Conservation (phyloP, 2,888 invertebrate species). For the Pollenia labialis region DNA sequence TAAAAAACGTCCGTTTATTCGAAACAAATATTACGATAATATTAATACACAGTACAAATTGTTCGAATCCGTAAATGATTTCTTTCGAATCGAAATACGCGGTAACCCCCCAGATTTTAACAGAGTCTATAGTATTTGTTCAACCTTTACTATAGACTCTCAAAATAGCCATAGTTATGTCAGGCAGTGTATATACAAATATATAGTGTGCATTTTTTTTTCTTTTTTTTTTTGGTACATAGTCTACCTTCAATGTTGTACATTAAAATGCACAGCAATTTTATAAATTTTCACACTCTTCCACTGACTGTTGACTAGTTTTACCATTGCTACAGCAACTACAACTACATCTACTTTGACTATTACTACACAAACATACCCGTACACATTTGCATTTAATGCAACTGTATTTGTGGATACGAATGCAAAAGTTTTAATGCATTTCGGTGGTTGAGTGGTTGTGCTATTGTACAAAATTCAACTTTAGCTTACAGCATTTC, state of each 20-base stretch:
- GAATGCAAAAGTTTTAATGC: conserved; percentile 72
- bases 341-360: background rate
- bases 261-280: conserved; percentile 44
- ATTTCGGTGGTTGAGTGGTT: conserved; percentile 69
- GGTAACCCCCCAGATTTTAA: no score
- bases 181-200: background rate
- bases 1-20: no score
- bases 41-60: no score
- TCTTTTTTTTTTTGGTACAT: background rate
- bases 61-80: no score
- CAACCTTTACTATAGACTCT: no score
- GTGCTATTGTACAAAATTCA: conserved; percentile 54
- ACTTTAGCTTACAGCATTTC: conserved; percentile 53
- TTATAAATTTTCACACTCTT: conserved; percentile 50
- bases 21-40: no score
- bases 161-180: no score
- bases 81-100: no score
- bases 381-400: conserved; percentile 19
- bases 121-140: no score
- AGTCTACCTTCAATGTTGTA: conserved; percentile 50
- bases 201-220: background rate
- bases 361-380: background rate
- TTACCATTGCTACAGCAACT: conserved; percentile 10
- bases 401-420: conserved; percentile 62
- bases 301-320: conserved; percentile 35